These are phyloP conservation scores for Peromyscus melanophrys DNA, from an alignment of 2,797 vertebrate species.

Conservation along the genomic window DNA sequence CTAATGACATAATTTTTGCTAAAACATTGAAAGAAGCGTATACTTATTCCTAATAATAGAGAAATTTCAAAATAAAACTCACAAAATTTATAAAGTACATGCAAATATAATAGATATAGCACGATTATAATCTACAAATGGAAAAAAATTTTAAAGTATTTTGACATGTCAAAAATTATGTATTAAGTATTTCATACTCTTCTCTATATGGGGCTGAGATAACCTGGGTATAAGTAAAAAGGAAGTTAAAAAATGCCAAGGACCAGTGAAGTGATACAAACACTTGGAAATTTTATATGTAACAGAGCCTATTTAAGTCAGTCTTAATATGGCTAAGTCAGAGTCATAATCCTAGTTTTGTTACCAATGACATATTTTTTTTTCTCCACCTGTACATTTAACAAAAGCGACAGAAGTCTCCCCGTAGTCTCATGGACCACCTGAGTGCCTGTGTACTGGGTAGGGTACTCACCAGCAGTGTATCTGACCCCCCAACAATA, in stretches of 20 bases:
- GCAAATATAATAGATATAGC: neutral
- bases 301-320: neutral
- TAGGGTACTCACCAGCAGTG: constrained; percentile 93
- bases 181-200: constrained; percentile 20
- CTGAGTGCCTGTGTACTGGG: neutral
- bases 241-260: constrained; percentile 23
- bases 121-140: neutral
- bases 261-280: neutral
- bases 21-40: neutral
- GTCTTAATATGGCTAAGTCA: neutral
- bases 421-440: accelerated
- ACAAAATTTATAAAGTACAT: constrained; percentile 25
- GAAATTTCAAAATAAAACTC: neutral
- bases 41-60: neutral
- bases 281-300: neutral
- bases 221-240: neutral
- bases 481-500: constrained; percentile 98
- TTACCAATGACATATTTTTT: neutral
- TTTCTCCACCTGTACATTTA: neutral
- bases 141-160: constrained; percentile 36
- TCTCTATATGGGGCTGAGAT: neutral
- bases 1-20: neutral
- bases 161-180: constrained; percentile 7
- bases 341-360: neutral
- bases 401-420: neutral